Conservation (phyloP, 1,140 invertebrate genomes). For the Heliconius melpomene region DNA sequence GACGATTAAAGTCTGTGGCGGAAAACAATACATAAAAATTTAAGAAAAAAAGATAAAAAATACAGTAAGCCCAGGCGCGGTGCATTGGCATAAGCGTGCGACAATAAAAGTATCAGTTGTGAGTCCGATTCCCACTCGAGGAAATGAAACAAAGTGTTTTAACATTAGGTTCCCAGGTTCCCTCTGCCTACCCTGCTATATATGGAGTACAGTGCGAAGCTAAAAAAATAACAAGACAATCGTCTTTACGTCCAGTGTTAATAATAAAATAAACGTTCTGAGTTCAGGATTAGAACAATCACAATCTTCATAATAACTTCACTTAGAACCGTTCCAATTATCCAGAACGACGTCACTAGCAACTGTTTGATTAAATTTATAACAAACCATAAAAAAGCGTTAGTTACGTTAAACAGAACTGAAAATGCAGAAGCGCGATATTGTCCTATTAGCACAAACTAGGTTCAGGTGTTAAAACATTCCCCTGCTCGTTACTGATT, state of each 20-base stretch:
- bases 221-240: too few relatives aligned
- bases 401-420: neutral
- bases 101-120: neutral
- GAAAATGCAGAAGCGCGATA: conserved; percentile 27
- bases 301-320: too few relatives aligned
- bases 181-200: neutral
- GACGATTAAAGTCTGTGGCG: too few relatives aligned
- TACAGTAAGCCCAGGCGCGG: too few relatives aligned
- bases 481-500: neutral
- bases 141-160: neutral
- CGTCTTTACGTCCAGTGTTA: too few relatives aligned
- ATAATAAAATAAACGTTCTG: too few relatives aligned
- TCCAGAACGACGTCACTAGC: neutral
- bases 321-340: neutral
- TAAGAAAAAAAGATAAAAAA: too few relatives aligned
- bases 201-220: too few relatives aligned
- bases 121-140: neutral
- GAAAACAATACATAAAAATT: too few relatives aligned
- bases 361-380: neutral
- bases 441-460: conserved; percentile 35
- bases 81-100: too few relatives aligned
- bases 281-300: too few relatives aligned
- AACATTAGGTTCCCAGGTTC: neutral
- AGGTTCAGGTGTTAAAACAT: conserved; percentile 12
- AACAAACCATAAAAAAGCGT: neutral